phyloP scores from a whole-genome alignment of 2,888 invertebrate species.

The Anorthoa munda region DNA sequence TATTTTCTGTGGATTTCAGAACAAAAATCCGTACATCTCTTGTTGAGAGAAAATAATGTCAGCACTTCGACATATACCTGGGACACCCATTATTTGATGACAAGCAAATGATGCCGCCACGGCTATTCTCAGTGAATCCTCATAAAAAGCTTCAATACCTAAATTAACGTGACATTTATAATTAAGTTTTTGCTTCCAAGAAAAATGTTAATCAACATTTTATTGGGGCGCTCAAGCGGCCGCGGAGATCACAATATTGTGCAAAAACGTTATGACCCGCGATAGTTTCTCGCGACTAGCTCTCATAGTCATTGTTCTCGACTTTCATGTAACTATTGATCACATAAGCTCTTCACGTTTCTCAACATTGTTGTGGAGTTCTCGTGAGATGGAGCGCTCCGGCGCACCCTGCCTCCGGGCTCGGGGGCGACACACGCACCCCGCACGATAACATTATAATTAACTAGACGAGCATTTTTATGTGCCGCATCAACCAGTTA shows the following conservation, averaged over 20 bases:
- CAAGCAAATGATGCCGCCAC: slow-evolving; percentile 11
- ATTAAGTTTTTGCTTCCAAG: slow-evolving; percentile 50
- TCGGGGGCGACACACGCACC: slow-evolving; percentile 64
- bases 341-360: slow-evolving; percentile 78
- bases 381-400: slow-evolving; percentile 76
- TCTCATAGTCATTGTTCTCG: slow-evolving; percentile 86
- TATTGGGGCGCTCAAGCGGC: slow-evolving; percentile 58
- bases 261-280: slow-evolving; percentile 78
- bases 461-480: slow-evolving; percentile 77
- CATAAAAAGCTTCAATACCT: slow-evolving; percentile 48
- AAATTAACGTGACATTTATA: slow-evolving; percentile 59
- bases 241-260: slow-evolving; percentile 69
- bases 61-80: neutral
- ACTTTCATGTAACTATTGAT: slow-evolving; percentile 86
- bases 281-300: slow-evolving; percentile 81
- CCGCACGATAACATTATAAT: slow-evolving; percentile 79
- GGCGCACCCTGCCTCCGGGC: slow-evolving; percentile 41
- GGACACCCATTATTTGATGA: slow-evolving; percentile 23
- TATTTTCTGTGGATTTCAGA: slow-evolving; percentile 4
- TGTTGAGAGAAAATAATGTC: neutral
- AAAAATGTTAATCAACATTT: slow-evolving; percentile 61
- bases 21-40: neutral
- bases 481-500: slow-evolving; percentile 77
- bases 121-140: slow-evolving; percentile 14
- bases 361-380: slow-evolving; percentile 86